Evolutionary conservation across 2,888 invertebrate genomes (phyloP).

Genomic region (Chesias legatella): DNA sequence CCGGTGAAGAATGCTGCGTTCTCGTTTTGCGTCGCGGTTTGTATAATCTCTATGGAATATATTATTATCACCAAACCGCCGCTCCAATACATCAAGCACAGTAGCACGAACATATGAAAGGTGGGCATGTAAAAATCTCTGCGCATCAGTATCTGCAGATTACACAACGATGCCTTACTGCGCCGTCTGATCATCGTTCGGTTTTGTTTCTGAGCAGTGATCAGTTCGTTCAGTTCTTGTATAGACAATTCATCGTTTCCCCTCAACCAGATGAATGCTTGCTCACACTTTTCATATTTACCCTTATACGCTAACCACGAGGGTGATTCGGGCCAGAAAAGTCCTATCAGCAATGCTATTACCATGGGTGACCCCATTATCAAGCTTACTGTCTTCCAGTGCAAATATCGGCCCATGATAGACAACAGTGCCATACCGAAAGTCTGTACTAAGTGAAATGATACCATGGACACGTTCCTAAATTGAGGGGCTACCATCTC

Average conservation of each 20-base stretch:
- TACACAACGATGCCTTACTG: not conserved
- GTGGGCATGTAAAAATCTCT: constrained; percentile 17
- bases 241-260: constrained; percentile 21
- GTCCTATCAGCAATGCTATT: constrained; percentile 13
- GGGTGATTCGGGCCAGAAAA: constrained; percentile 34
- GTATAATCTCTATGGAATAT: constrained; percentile 11
- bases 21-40: constrained; percentile 8
- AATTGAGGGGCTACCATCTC: constrained; percentile 31
- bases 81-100: constrained; percentile 13
- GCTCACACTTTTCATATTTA: constrained; percentile 25
- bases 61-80: constrained; percentile 13
- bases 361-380: constrained; percentile 21
- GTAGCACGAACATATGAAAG: constrained; percentile 12
- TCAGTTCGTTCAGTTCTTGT: constrained; percentile 25
- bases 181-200: not conserved
- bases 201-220: constrained; percentile 20
- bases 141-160: not conserved
- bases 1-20: constrained; percentile 4
- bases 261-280: constrained; percentile 25
- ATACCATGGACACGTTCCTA: constrained; percentile 23
- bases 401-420: constrained; percentile 24
- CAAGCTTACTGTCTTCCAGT: constrained; percentile 28
- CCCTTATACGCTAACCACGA: constrained; percentile 33
- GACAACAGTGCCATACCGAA: constrained; percentile 24
- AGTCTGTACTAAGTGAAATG: constrained; percentile 20